Percentiles rank a stretch among this genome's conserved stretches.
phyloP scores from a whole-genome alignment of 2,888 invertebrate genomes.

The Megalurothrips usitatus region DNA sequence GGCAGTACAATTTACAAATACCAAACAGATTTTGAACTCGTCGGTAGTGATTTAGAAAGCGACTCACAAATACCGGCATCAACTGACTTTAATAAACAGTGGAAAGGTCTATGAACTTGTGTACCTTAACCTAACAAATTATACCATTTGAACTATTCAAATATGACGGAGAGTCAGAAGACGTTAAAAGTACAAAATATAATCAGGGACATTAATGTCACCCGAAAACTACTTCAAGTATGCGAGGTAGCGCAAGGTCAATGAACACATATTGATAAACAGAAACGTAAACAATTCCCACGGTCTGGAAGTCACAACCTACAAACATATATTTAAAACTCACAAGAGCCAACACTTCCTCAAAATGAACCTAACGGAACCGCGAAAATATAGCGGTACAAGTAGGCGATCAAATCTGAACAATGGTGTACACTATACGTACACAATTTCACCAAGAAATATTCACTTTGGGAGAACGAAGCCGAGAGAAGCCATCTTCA shows the following conservation, averaged over 20 bases:
- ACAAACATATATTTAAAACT: not conserved
- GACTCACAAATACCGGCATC: not conserved
- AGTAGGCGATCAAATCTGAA: not conserved
- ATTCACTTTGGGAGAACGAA: not conserved
- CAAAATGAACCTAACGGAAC: not conserved
- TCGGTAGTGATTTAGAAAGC: not conserved
- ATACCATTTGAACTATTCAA: not conserved
- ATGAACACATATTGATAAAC: not conserved
- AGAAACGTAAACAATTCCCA: slow-evolving; percentile 23
- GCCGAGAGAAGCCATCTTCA: slow-evolving; percentile 14
- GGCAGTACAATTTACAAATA: not conserved
- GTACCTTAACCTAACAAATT: slow-evolving; percentile 8
- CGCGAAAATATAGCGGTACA: not conserved
- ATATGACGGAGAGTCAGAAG: no score
- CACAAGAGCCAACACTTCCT: not conserved
- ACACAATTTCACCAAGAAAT: not conserved
- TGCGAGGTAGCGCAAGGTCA: not conserved
- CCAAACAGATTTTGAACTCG: not conserved
- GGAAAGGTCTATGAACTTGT: slow-evolving; percentile 15
- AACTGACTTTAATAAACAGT: not conserved
- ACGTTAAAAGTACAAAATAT: not conserved
- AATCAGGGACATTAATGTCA: not conserved
- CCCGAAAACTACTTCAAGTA: not conserved
- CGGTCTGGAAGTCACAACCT: not conserved
- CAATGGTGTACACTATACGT: not conserved